Evolutionary conservation across 2,888 invertebrate species (phyloP).

Genomic region (Leptinotarsa rubiginosa): DNA sequence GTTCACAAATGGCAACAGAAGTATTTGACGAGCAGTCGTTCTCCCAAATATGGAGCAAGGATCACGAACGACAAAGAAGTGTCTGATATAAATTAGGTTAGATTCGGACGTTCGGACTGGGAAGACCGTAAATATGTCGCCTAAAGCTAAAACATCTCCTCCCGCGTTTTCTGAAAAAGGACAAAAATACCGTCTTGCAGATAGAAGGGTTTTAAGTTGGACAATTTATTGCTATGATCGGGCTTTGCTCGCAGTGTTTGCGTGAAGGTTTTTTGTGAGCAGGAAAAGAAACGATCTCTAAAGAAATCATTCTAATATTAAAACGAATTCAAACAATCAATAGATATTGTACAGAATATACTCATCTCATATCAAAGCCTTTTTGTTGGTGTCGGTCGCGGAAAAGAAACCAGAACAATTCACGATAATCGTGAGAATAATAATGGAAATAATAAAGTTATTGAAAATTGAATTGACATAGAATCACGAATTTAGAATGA

Average conservation of each 20-base stretch:
- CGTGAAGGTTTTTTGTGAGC: conserved; percentile 46
- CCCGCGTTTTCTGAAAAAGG: conserved; percentile 50
- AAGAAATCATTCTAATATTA: too few relatives aligned
- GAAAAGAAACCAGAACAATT: too few relatives aligned
- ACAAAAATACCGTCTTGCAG: conserved; percentile 50
- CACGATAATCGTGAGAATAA: too few relatives aligned
- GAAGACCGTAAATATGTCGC: conserved; percentile 63
- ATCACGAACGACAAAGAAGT: conserved; percentile 55
- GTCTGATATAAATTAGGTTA: conserved; percentile 63
- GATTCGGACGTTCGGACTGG: conserved; percentile 59
- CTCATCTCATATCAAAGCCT: too few relatives aligned
- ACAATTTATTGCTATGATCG: conserved; percentile 51
- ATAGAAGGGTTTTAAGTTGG: conserved; percentile 55
- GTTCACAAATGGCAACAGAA: conserved; percentile 28
- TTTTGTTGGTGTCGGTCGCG: too few relatives aligned
- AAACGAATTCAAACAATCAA: too few relatives aligned
- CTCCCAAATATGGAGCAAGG: conserved; percentile 57
- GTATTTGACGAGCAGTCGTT: conserved; percentile 46
- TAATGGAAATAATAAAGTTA: too few relatives aligned
- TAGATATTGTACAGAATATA: too few relatives aligned
- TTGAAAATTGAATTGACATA: too few relatives aligned
- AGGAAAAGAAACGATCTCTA: too few relatives aligned
- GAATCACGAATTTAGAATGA: too few relatives aligned
- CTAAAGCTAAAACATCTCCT: conserved; percentile 57
- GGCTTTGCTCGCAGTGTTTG: conserved; percentile 41